Evolutionary conservation across 2,888 invertebrate genomes (phyloP), one percentile per base, ranked within the genome.

Genomic region (Parnassius apollo): DNA sequence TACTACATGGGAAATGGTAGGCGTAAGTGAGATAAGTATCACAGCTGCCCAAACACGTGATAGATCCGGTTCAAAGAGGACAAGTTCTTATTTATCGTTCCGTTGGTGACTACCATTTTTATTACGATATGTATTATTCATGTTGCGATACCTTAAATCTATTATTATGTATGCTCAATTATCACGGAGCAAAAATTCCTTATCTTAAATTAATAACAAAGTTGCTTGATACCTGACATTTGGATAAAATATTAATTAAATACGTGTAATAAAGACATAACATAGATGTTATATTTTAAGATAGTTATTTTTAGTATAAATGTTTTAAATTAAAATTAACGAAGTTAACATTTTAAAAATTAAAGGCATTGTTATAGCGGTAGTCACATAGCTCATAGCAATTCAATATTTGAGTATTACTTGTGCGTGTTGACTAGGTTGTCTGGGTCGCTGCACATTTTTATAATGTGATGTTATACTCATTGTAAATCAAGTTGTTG

Each of bases 21-120:
- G 50, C 42, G 25, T 12, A 45, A 56, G 49, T 55, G 50, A 65
- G 45, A 64, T 64, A 56, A 62, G 50, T 52, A 52, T 49, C 57
- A 65, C 59, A 57, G 60, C 65, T 61, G 56, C 54, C 60, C 68
- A 72, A 71, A 76, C 77, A 80, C 79, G 76, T 80, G 80, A 73
- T 75, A 84, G 78, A 85, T 88, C 86, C 88, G 87, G 87, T 87
- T 88, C 85, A 85, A 82, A 86, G 73, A 81, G 70, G 83, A 86
- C 84, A 67, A 78, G 82, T 83, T 83, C 71, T 77, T 71, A 71
- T 80, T 78, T 75, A 78, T 76, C 73, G 75, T 75, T 77, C 71
- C 65, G 70, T 67, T 67, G 67, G 71, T 68, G 71, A 76, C 72
- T 75, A 74, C 73, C 66, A 69, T 72, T 75, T 67, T 68, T 70